A percentile compares a stretch with the other conserved stretches of the same genome.
Conservation (phyloP, 2,888 invertebrate species). For the Himalopsyche tibetana region DNA sequence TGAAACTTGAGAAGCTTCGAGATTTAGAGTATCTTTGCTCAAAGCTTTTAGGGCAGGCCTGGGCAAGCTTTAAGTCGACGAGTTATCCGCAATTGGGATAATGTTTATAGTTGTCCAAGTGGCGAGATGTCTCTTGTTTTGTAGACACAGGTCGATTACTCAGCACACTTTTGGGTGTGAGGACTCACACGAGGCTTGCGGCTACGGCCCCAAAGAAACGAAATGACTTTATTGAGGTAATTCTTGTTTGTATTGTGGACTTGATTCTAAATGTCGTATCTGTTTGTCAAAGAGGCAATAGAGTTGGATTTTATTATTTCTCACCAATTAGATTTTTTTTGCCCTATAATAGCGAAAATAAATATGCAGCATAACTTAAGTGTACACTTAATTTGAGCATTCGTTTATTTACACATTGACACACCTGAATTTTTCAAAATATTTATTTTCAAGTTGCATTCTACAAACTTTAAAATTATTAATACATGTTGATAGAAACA, state of each 20-base stretch:
- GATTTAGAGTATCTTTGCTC: slow-evolving; percentile 38
- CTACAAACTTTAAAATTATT: too few species aligned
- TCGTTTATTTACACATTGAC: too few species aligned
- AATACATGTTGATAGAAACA: too few species aligned
- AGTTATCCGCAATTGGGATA: slow-evolving; percentile 55
- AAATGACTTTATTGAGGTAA: slow-evolving; percentile 36
- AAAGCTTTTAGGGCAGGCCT: slow-evolving; percentile 58
- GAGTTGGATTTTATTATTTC: too few species aligned
- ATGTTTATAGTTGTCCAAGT: slow-evolving; percentile 62
- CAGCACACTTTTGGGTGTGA: slow-evolving; percentile 56
- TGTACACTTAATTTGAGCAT: too few species aligned
- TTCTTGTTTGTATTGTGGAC: neutral
- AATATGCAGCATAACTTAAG: too few species aligned
- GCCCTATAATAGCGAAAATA: too few species aligned
- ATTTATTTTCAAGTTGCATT: too few species aligned
- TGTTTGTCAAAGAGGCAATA: neutral
- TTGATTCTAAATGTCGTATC: neutral
- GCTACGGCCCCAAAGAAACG: neutral
- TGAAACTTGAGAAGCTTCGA: slow-evolving; percentile 37
- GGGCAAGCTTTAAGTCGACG: slow-evolving; percentile 51
- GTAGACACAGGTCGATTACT: slow-evolving; percentile 57
- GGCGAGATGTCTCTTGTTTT: slow-evolving; percentile 59
- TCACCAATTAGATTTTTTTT: too few species aligned
- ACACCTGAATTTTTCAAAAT: too few species aligned
- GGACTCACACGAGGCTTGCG: slow-evolving; percentile 14